These are phyloP conservation scores for Drosophila maculinotata DNA, from an alignment of 2,888 invertebrate genomes.

Conservation along the genomic window DNA sequence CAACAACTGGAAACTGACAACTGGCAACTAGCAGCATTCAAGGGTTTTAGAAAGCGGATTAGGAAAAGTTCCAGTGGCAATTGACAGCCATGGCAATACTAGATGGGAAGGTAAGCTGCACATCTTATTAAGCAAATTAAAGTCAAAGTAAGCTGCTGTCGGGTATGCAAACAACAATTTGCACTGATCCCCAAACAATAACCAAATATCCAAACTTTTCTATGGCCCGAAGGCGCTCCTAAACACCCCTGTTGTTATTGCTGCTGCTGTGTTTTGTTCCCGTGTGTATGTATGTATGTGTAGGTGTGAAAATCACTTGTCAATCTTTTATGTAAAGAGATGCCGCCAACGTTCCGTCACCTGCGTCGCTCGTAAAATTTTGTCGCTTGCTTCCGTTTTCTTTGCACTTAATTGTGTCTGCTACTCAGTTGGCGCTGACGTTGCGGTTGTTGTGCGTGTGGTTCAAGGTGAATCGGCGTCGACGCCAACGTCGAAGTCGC, in stretches of 20 bases:
- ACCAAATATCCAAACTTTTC: slow-evolving; percentile 46
- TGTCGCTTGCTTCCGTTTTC: slow-evolving; percentile 73
- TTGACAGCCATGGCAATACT: slow-evolving; percentile 51
- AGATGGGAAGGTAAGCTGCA: slow-evolving; percentile 57
- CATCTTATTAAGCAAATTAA: slow-evolving; percentile 56
- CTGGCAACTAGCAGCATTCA: slow-evolving; percentile 13
- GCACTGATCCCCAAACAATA: slow-evolving; percentile 28
- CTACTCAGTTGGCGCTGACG: slow-evolving; percentile 37
- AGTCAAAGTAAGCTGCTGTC: slow-evolving; percentile 35
- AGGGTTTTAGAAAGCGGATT: slow-evolving; percentile 49
- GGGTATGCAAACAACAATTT: slow-evolving; percentile 25
- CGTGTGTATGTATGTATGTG: slow-evolving; percentile 1
- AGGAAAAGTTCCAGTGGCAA: slow-evolving; percentile 37
- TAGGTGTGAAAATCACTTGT: slow-evolving; percentile 78
- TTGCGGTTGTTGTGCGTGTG: slow-evolving; percentile 64
- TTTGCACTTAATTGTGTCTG: slow-evolving; percentile 79
- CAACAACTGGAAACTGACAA: slow-evolving; percentile 13
- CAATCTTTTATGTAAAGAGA: slow-evolving; percentile 79
- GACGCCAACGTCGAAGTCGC: slow-evolving; percentile 54
- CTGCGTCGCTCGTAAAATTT: slow-evolving; percentile 71
- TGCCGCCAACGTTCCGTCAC: slow-evolving; percentile 54
- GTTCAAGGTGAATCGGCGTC: slow-evolving; percentile 81
- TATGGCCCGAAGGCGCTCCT: slow-evolving; percentile 13
- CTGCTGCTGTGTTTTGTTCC: slow-evolving; percentile 8
- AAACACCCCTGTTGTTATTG: slow-evolving; percentile 23